Evolutionary conservation across 2,797 vertebrate genomes (phyloP).

Genomic region (Gobio occitaniae): DNA sequence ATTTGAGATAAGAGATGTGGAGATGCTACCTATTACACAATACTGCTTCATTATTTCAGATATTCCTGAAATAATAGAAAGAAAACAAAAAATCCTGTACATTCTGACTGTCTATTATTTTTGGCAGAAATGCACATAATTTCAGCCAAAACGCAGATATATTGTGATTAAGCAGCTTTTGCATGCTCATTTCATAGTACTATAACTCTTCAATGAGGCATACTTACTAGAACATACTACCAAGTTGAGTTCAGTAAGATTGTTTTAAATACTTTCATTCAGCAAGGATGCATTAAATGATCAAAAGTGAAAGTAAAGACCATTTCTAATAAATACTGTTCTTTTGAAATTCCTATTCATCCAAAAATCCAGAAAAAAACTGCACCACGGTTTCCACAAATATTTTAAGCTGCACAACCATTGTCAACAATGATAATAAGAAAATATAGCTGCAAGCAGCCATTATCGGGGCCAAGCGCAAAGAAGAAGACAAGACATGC

Average conservation of each 20-base stretch:
- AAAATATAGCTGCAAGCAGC: too few species aligned
- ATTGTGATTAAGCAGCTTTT: not conserved
- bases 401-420: not conserved
- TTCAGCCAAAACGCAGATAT: too few species aligned
- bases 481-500: too few species aligned
- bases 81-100: not conserved
- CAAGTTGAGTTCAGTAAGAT: not conserved
- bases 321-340: not conserved
- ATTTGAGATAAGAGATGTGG: constrained; percentile 12
- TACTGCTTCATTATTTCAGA: not conserved
- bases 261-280: not conserved
- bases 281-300: not conserved
- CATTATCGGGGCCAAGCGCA: too few species aligned
- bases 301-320: not conserved
- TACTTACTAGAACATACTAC: not conserved
- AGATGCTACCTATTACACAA: not conserved
- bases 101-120: too few species aligned
- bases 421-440: not conserved
- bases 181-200: not conserved
- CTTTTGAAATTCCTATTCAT: not conserved
- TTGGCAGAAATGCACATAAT: too few species aligned
- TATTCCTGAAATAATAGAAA: not conserved
- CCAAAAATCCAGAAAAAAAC: not conserved
- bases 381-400: not conserved
- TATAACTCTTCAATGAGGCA: not conserved